Conservation (phyloP, 2,888 invertebrate genomes). For the Lordiphosa andalusiaca region DNA sequence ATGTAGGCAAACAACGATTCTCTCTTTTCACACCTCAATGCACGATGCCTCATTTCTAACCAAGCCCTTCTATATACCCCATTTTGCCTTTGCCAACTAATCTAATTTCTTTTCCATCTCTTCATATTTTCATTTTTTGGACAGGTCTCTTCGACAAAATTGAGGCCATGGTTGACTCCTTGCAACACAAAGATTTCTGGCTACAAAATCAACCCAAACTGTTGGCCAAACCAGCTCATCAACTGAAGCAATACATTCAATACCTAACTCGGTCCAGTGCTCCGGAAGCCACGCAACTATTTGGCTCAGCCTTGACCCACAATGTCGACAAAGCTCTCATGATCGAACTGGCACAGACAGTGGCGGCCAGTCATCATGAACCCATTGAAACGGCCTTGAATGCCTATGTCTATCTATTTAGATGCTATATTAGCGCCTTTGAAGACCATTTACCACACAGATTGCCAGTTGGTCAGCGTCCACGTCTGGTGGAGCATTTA, state of each 20-base stretch:
- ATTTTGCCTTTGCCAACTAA: too few species aligned
- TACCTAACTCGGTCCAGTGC: constrained; percentile 1
- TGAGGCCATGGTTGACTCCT: background rate
- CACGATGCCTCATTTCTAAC: too few species aligned
- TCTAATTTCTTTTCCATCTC: background rate
- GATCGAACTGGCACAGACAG: background rate
- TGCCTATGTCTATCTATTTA: background rate
- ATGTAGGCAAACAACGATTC: too few species aligned
- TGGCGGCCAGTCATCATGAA: background rate
- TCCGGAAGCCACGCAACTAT: background rate
- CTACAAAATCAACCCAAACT: background rate
- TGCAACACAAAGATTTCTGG: constrained; percentile 3
- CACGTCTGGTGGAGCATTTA: constrained; percentile 3
- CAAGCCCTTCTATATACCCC: too few species aligned
- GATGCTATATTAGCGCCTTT: background rate
- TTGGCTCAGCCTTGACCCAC: background rate
- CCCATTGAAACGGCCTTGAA: constrained; percentile 1
- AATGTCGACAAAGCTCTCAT: background rate
- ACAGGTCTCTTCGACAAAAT: background rate
- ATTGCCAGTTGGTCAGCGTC: background rate
- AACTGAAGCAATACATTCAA: background rate
- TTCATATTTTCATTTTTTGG: too few species aligned
- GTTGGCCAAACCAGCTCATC: background rate
- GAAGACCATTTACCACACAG: background rate
- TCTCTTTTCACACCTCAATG: too few species aligned